phyloP scores from a whole-genome alignment of 2,797 vertebrate genomes.

The Sylvilagus floridanus region DNA sequence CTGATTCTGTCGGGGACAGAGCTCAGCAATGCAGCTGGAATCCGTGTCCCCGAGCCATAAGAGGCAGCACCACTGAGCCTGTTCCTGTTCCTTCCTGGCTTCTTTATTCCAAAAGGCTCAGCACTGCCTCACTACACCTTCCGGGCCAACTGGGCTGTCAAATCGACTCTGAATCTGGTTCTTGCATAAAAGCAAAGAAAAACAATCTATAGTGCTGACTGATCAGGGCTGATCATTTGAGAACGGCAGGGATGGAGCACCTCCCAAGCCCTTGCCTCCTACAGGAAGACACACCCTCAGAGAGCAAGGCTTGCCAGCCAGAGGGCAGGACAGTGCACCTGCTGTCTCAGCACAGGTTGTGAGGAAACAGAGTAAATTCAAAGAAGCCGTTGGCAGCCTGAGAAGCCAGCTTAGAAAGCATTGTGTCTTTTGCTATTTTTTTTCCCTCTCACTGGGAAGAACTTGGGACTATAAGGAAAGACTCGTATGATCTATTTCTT shows the following conservation, averaged over 20 bases:
- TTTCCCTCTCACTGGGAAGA: neutral
- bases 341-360: neutral
- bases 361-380: neutral
- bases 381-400: neutral
- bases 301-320: neutral
- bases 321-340: neutral
- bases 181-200: constrained; percentile 71
- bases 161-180: constrained; percentile 50
- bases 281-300: neutral
- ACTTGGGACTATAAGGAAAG: neutral
- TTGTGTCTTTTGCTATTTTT: neutral
- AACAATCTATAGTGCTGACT: constrained; percentile 57
- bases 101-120: constrained; percentile 11
- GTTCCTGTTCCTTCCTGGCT: neutral
- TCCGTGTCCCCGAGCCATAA: neutral
- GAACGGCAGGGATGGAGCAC: neutral
- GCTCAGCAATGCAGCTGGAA: neutral
- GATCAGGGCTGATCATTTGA: constrained; percentile 39
- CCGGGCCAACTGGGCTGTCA: constrained; percentile 70
- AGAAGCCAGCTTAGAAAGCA: neutral
- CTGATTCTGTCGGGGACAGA: neutral
- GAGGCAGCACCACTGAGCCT: neutral
- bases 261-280: neutral
- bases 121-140: constrained; percentile 24
- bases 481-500: neutral